These are phyloP conservation scores for Phrynocephalus guinanensis DNA, from an alignment of 2,797 vertebrate species.

Conservation along the genomic window DNA sequence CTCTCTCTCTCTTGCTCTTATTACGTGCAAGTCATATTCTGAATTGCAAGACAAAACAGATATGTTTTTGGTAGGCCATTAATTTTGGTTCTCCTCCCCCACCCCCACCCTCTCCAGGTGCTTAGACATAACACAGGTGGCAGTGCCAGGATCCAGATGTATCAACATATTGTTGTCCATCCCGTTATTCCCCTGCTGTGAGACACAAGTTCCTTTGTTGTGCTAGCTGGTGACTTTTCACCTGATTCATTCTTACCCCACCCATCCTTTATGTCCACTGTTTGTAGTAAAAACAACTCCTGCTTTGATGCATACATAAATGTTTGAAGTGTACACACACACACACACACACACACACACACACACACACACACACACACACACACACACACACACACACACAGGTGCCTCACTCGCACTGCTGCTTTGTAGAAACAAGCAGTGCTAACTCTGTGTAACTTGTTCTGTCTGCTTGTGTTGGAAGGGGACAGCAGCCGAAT, in stretches of 20 bases:
- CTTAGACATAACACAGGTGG: background rate
- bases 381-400: conserved; percentile 53
- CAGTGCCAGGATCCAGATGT: background rate
- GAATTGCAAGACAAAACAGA: background rate
- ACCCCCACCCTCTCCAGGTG: background rate
- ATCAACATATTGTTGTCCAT: accelerated
- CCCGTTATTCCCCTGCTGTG: background rate
- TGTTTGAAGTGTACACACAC: conserved; percentile 74
- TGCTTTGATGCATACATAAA: background rate
- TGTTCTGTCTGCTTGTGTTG: conserved; percentile 23
- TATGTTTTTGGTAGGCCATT: background rate
- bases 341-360: conserved; percentile 23
- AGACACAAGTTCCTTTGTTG: accelerated
- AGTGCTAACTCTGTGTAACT: background rate
- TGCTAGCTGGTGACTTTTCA: background rate
- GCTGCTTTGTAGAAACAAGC: conserved; percentile 11
- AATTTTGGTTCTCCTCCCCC: background rate
- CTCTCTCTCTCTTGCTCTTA: too few relatives aligned
- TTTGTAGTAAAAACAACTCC: background rate
- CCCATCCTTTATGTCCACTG: accelerated
- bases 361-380: too few relatives aligned
- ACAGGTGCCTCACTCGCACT: background rate
- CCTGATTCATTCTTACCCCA: background rate
- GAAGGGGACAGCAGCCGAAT: background rate
- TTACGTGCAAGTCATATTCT: too few relatives aligned